Conservation (phyloP, 2,888 invertebrate genomes). For the Rhingia campestris region DNA sequence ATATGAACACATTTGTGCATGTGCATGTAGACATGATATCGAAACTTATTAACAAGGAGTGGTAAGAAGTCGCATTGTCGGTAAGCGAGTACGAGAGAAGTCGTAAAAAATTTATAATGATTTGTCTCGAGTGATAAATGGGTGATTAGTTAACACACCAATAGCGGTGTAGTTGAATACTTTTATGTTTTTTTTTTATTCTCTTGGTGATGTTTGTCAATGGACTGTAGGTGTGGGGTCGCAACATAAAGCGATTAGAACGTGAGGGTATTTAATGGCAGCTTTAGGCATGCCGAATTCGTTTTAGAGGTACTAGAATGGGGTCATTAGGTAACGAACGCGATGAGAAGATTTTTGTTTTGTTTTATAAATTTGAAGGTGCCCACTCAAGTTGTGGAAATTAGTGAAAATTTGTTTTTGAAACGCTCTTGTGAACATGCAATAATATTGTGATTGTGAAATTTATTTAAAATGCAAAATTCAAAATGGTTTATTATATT, state of each 20-base stretch:
- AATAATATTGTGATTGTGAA: too few relatives aligned
- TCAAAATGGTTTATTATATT: too few relatives aligned
- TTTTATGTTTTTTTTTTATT: conserved; percentile 12
- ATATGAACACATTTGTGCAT: conserved; percentile 62
- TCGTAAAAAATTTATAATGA: conserved; percentile 66
- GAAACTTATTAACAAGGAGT: conserved; percentile 55
- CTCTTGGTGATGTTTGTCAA: conserved; percentile 22
- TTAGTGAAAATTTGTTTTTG: too few relatives aligned
- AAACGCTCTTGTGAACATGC: too few relatives aligned
- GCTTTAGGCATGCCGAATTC: not conserved
- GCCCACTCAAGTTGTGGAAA: too few relatives aligned
- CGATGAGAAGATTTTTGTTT: too few relatives aligned
- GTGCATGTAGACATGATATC: conserved; percentile 11
- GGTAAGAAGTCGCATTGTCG: conserved; percentile 44
- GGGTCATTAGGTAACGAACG: too few relatives aligned
- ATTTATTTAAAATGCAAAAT: too few relatives aligned
- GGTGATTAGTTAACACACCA: conserved; percentile 63
- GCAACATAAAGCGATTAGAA: conserved; percentile 28
- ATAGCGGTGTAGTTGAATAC: conserved; percentile 17
- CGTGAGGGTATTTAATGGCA: conserved; percentile 37
- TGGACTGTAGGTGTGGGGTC: not conserved
- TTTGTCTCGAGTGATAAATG: conserved; percentile 67
- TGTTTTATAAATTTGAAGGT: too few relatives aligned
- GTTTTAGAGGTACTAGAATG: too few relatives aligned
- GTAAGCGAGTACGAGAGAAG: conserved; percentile 34